Conservation (phyloP, 1,140 invertebrate genomes). For the Drosophila pectinifera region DNA sequence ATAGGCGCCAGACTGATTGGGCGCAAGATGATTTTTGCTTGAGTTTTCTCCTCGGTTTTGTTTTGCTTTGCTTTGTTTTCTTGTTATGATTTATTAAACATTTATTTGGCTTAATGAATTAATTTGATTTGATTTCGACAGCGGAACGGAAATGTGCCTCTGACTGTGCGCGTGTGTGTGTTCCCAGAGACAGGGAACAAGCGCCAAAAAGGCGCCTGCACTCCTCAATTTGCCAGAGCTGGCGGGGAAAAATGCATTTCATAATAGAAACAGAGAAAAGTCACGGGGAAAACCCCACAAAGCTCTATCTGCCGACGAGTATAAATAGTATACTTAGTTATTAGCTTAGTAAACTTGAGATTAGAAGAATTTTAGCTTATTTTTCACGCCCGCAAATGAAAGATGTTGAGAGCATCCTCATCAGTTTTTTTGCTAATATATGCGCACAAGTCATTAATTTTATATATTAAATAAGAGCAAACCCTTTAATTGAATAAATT, state of each 20-base stretch:
- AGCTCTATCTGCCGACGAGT: not conserved
- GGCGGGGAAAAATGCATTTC: slow-evolving; percentile 33
- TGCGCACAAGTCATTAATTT: too few relatives aligned
- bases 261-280: slow-evolving; percentile 24
- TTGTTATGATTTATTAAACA: slow-evolving; percentile 77
- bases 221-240: slow-evolving; percentile 61
- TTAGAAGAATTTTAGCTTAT: not conserved
- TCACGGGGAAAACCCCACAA: slow-evolving; percentile 19
- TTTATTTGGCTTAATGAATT: slow-evolving; percentile 80
- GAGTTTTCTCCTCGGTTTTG: slow-evolving; percentile 12
- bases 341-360: slow-evolving; percentile 2
- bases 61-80: slow-evolving; percentile 59
- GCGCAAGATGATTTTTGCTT: slow-evolving; percentile 30
- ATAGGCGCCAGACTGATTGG: slow-evolving; percentile 77
- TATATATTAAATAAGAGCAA: too few relatives aligned
- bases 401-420: not conserved
- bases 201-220: slow-evolving; percentile 62
- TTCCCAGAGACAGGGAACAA: not conserved
- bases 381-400: not conserved
- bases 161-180: slow-evolving; percentile 16
- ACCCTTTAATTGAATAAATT: too few relatives aligned
- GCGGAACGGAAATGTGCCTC: slow-evolving; percentile 44
- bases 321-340: not conserved
- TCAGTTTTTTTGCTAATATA: not conserved
- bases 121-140: slow-evolving; percentile 77